These are phyloP conservation scores for Struthio camelus DNA, from an alignment of 2,113 vertebrate species.

Conservation along the genomic window DNA sequence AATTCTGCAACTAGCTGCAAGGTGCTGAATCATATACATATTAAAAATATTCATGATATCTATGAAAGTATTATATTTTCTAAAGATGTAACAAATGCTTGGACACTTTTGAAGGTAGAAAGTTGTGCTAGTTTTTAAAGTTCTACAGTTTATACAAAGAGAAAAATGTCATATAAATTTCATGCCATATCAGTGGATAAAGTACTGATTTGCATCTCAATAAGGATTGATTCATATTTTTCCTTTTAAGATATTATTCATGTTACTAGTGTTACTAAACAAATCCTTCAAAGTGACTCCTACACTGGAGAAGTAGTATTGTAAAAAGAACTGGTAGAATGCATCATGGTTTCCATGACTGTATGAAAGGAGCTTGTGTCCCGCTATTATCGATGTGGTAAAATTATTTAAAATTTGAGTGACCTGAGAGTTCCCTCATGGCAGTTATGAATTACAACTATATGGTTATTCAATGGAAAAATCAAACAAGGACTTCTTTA, in stretches of 20 bases:
- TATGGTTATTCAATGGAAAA: background rate
- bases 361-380: background rate
- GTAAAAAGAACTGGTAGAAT: background rate
- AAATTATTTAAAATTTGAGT: background rate
- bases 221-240: slow-evolving; percentile 2
- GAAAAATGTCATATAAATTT: slow-evolving; percentile 20
- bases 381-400: background rate
- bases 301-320: background rate
- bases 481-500: background rate
- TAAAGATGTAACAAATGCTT: background rate
- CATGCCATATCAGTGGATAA: background rate
- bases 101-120: background rate
- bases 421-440: background rate
- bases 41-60: background rate
- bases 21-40: background rate
- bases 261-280: background rate
- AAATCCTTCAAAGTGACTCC: background rate
- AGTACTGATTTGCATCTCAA: slow-evolving; percentile 13
- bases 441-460: too few relatives aligned
- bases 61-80: slow-evolving; percentile 24
- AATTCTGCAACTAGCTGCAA: background rate
- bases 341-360: background rate
- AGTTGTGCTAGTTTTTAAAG: background rate
- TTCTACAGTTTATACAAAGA: background rate
- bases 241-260: background rate